These are phyloP conservation scores for Aegotheles bennettii DNA, from an alignment of 2,113 vertebrate genomes.

Conservation along the genomic window DNA sequence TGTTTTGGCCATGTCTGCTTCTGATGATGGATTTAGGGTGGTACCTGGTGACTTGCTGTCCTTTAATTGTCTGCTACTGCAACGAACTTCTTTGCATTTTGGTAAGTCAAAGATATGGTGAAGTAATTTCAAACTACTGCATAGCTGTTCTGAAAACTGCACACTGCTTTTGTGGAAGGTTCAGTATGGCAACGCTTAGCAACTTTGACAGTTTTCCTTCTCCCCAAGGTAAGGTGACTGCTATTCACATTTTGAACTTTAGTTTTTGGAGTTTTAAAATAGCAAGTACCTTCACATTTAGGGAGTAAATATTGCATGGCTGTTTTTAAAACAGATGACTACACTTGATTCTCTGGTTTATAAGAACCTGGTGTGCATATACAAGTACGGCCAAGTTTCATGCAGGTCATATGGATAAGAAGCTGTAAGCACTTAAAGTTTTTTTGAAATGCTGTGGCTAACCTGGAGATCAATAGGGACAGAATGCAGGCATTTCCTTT, in stretches of 20 bases:
- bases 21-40: neutral
- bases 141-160: neutral
- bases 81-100: neutral
- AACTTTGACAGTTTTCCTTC: neutral
- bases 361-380: neutral
- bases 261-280: neutral
- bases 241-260: neutral
- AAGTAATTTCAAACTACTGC: neutral
- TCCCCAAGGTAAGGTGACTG: neutral
- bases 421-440: neutral
- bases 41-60: neutral
- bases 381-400: neutral
- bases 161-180: neutral
- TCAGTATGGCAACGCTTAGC: fast-evolving
- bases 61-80: neutral
- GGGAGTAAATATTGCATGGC: neutral
- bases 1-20: neutral
- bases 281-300: neutral
- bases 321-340: neutral
- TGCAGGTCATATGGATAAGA: neutral
- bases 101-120: fast-evolving
- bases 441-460: neutral
- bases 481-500: fast-evolving
- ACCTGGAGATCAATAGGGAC: neutral
- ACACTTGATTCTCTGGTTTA: neutral